Percentiles rank a stretch among this genome's conserved stretches.
phyloP scores from a whole-genome alignment of 2,888 invertebrate genomes.

The Sinopyrophorus schimmeli region DNA sequence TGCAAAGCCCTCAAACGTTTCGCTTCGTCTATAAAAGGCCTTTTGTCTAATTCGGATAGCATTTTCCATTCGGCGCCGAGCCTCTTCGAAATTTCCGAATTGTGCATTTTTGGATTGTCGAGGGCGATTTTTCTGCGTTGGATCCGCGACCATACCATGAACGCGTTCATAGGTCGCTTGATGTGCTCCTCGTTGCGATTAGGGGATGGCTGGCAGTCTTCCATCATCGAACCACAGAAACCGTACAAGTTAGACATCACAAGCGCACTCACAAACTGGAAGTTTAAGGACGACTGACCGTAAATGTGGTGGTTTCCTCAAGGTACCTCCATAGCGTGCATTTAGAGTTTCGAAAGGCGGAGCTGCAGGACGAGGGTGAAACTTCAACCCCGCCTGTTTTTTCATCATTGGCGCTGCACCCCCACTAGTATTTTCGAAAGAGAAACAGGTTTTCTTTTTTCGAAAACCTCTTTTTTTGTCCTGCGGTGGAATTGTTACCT shows the following conservation, averaged over 20 bases:
- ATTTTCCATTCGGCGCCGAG: constrained; percentile 94
- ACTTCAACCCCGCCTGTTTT: constrained; percentile 46
- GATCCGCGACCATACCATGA: constrained; percentile 95
- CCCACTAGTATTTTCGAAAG: constrained; percentile 33
- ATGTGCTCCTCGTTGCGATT: constrained; percentile 71
- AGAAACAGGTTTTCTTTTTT: constrained; percentile 27
- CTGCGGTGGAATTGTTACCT: constrained; percentile 17
- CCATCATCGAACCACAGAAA: constrained; percentile 45
- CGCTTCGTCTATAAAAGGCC: constrained; percentile 95
- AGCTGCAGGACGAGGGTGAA: constrained; percentile 41
- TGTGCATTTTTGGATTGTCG: constrained; percentile 93
- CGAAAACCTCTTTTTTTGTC: constrained; percentile 30
- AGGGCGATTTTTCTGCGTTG: constrained; percentile 90
- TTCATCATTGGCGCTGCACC: constrained; percentile 48
- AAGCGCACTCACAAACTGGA: constrained; percentile 23
- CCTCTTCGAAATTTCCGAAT: constrained; percentile 87
- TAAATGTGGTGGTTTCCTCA: constrained; percentile 13
- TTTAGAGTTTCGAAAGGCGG: constrained; percentile 20
- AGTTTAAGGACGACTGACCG: constrained; percentile 30
- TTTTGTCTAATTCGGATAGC: constrained; percentile 81
- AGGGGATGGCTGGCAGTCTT: constrained; percentile 44
- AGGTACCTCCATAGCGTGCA: constrained; percentile 14
- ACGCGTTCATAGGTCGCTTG: constrained; percentile 97
- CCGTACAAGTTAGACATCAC: constrained; percentile 48
- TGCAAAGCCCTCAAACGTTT: constrained; percentile 84